These are phyloP conservation scores for Orycteropus afer DNA, from an alignment of 2,113 vertebrate genomes.

Conservation along the genomic window DNA sequence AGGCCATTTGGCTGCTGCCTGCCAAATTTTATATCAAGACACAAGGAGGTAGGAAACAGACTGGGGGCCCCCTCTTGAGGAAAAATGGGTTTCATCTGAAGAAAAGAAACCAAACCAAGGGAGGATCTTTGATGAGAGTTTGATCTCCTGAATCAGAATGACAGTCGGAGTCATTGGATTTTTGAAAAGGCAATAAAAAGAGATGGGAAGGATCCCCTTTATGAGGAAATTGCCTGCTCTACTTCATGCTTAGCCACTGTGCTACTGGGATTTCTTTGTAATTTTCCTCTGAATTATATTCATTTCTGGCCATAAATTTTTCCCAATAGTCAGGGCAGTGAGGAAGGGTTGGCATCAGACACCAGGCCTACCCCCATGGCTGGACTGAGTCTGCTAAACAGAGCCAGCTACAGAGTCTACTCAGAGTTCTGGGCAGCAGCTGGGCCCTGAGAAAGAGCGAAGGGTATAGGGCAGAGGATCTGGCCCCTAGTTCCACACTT, in stretches of 20 bases:
- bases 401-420: neutral
- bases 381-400: neutral
- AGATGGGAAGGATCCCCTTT: neutral
- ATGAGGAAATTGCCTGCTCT: conserved; percentile 59
- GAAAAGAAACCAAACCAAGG: conserved; percentile 55
- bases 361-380: neutral
- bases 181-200: conserved; percentile 67
- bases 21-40: conserved; percentile 58
- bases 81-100: conserved; percentile 25
- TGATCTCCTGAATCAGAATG: conserved; percentile 72
- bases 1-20: conserved; percentile 41
- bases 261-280: conserved; percentile 60
- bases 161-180: conserved; percentile 60
- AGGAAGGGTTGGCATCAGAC: neutral
- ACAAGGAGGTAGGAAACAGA: conserved; percentile 51
- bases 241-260: neutral
- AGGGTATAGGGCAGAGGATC: neutral
- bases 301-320: conserved; percentile 61
- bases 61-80: neutral
- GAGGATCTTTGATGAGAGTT: conserved; percentile 74
- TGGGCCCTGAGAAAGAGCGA: neutral
- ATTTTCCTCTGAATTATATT: conserved; percentile 67
- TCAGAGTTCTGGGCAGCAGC: neutral
- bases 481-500: neutral
- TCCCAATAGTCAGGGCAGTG: neutral